Evolutionary conservation across 2,888 invertebrate species (phyloP).

Genomic region (Drosophila neotestacea): DNA sequence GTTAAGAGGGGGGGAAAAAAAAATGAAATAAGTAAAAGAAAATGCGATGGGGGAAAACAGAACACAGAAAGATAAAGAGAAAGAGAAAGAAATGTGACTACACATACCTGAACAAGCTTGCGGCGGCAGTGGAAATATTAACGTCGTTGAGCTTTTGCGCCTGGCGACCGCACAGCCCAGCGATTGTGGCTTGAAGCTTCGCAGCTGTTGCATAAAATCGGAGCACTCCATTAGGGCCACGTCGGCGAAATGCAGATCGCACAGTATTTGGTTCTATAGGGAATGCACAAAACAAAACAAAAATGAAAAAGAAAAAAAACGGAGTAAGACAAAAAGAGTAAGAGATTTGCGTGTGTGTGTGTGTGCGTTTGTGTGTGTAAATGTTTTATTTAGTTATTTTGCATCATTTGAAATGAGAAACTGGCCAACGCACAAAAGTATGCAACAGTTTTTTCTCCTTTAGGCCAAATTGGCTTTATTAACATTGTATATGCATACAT

Average conservation of each 20-base stretch:
- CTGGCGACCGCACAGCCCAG: constrained; percentile 97
- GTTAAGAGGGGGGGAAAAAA: background rate
- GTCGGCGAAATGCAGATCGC: constrained; percentile 98
- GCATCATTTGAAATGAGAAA: constrained; percentile 15
- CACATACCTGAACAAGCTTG: constrained; percentile 95
- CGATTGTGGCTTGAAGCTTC: constrained; percentile 97
- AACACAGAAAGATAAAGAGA: background rate
- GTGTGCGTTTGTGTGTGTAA: constrained; percentile 2
- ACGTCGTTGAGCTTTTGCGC: constrained; percentile 96
- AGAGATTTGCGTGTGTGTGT: background rate
- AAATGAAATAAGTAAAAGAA: constrained; percentile 6
- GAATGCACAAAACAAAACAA: constrained; percentile 10
- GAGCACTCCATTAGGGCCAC: constrained; percentile 98
- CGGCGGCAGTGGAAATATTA: constrained; percentile 96
- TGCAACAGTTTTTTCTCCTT: constrained; percentile 24
- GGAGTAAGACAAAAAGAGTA: no score
- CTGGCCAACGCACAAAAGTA: constrained; percentile 33
- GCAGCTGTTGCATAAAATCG: constrained; percentile 98
- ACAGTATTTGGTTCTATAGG: constrained; percentile 93
- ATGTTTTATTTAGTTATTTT: constrained; percentile 35
- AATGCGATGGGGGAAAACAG: background rate
- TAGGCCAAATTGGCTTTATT: constrained; percentile 44
- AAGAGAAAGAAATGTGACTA: constrained; percentile 27
- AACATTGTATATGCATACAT: constrained; percentile 11
- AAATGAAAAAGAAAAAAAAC: background rate